These are phyloP conservation scores for Morpho deidamia DNA, from an alignment of 2,888 invertebrate genomes.

Conservation along the genomic window DNA sequence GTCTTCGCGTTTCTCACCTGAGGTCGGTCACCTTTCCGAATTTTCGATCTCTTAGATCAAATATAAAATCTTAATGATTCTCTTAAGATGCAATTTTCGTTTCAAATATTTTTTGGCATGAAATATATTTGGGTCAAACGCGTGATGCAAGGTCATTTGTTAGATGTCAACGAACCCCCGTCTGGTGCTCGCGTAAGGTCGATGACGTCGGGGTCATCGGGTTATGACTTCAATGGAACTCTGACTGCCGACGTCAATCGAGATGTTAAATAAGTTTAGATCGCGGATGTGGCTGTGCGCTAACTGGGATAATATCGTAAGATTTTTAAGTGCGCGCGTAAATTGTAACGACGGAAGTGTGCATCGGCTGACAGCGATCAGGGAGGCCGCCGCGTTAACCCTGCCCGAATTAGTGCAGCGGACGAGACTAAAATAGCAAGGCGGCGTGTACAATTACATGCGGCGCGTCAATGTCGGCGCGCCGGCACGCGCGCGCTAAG, in stretches of 20 bases:
- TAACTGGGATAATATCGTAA: constrained; percentile 29
- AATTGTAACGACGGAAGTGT: constrained; percentile 69
- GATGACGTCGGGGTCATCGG: constrained; percentile 65
- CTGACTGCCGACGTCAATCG: constrained; percentile 19
- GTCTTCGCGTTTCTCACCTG: constrained; percentile 69
- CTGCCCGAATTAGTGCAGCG: constrained; percentile 78
- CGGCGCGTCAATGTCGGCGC: constrained; percentile 69
- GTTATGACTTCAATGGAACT: constrained; percentile 33
- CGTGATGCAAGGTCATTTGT: constrained; percentile 68
- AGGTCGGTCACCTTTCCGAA: constrained; percentile 55
- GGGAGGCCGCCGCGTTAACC: constrained; percentile 74
- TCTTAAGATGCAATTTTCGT: constrained; percentile 2
- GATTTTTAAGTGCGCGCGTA: constrained; percentile 52
- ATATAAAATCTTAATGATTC: constrained; percentile 1
- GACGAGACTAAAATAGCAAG: constrained; percentile 73
- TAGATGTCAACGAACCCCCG: constrained; percentile 73
- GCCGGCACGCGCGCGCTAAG: constrained; percentile 42
- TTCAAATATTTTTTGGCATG: constrained; percentile 19
- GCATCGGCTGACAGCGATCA: constrained; percentile 54
- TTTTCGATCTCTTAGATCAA: constrained; percentile 20
- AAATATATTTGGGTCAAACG: constrained; percentile 59
- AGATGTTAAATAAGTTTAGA: constrained; percentile 10
- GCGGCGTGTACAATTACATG: constrained; percentile 75
- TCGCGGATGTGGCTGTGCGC: constrained; percentile 29
- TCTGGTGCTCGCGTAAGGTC: constrained; percentile 67